A percentile compares a stretch with the other conserved stretches of the same genome.
These are phyloP conservation scores for Plodia interpunctella DNA, from an alignment of 1,140 invertebrate genomes.

Conservation along the genomic window DNA sequence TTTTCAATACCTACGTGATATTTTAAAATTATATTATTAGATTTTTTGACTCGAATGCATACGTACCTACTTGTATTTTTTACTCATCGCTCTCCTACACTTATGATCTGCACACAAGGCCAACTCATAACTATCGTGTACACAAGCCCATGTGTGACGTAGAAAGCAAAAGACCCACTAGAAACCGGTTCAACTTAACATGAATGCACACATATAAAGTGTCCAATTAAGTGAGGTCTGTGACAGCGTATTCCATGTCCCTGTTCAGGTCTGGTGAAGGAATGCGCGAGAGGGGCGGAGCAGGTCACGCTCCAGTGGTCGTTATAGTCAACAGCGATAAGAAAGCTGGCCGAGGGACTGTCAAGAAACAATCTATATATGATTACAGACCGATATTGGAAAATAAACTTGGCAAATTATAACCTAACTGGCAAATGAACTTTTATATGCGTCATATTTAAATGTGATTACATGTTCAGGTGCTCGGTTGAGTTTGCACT, in stretches of 20 bases:
- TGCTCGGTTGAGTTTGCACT: too few species aligned
- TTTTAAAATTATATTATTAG: too few species aligned
- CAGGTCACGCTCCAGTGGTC: slow-evolving; percentile 46
- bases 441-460: not conserved
- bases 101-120: slow-evolving; percentile 43
- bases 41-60: too few species aligned
- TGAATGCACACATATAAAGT: slow-evolving; percentile 64
- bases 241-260: slow-evolving; percentile 49
- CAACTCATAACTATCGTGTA: slow-evolving; percentile 43
- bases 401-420: slow-evolving; percentile 20
- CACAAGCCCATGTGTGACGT: slow-evolving; percentile 63
- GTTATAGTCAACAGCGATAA: slow-evolving; percentile 51
- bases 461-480: not conserved
- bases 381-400: slow-evolving; percentile 42
- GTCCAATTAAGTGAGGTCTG: slow-evolving; percentile 63
- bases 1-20: too few species aligned
- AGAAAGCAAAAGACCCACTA: slow-evolving; percentile 62
- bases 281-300: slow-evolving; percentile 31
- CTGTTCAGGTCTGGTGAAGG: slow-evolving; percentile 30
- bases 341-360: slow-evolving; percentile 55
- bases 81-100: slow-evolving; percentile 25
- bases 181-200: slow-evolving; percentile 62
- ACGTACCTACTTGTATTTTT: too few species aligned
- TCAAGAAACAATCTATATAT: slow-evolving; percentile 58
- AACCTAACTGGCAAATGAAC: not conserved